phyloP scores from a whole-genome alignment of 2,888 invertebrate genomes.

The Hedychridium roseum region DNA sequence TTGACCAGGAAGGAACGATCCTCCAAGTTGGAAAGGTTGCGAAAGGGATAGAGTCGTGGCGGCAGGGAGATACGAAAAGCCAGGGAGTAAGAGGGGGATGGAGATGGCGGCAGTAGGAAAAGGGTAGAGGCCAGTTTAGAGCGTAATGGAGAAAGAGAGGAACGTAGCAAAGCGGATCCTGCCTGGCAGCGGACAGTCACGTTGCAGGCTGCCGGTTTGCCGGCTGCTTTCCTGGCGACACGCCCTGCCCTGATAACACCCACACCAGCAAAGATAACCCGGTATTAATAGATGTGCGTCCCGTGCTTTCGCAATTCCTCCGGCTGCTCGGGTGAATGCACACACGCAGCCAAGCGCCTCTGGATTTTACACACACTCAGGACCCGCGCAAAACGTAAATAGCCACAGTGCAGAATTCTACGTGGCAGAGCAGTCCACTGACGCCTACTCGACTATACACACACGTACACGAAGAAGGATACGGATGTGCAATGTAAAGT shows the following conservation, averaged over 20 bases:
- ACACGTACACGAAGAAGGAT: too few species aligned
- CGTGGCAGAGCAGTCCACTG: too few species aligned
- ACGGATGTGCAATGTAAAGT: too few species aligned
- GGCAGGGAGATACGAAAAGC: neutral
- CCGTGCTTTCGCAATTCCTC: slow-evolving; percentile 40
- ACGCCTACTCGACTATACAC: too few species aligned
- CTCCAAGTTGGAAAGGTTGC: neutral
- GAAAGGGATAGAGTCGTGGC: neutral
- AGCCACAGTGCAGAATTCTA: too few species aligned
- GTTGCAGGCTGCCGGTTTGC: slow-evolving; percentile 44
- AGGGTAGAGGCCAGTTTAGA: neutral
- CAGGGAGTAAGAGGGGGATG: neutral
- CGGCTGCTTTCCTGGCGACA: slow-evolving; percentile 57
- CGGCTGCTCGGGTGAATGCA: slow-evolving; percentile 10
- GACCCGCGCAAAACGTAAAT: too few species aligned
- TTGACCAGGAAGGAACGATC: neutral
- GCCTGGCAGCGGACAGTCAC: slow-evolving; percentile 49
- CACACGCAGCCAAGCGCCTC: slow-evolving; percentile 1
- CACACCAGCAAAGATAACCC: slow-evolving; percentile 58
- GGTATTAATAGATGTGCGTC: slow-evolving; percentile 60
- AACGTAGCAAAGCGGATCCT: slow-evolving; percentile 27
- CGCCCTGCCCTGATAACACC: slow-evolving; percentile 64
- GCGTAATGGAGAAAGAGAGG: neutral
- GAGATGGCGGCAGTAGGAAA: neutral
- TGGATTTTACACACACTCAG: too few species aligned